A percentile compares a stretch with the other conserved stretches of the same genome.
Evolutionary conservation across 2,888 invertebrate species (phyloP).

Genomic region (Caenorhabditis doughertyi): DNA sequence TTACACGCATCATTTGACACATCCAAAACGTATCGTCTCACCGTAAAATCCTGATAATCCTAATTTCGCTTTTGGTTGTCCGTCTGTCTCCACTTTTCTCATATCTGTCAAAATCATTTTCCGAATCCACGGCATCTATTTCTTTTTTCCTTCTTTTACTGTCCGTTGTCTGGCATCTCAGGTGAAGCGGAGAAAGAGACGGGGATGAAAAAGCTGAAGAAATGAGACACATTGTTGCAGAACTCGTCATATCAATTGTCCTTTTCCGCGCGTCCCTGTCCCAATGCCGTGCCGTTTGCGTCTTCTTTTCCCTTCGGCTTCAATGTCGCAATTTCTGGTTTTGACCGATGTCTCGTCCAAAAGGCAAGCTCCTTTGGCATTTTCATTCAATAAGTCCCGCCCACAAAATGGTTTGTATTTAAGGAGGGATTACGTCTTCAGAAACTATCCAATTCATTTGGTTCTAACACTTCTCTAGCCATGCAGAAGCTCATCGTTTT

Average conservation of each 20-base stretch:
- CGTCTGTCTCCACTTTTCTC: background rate
- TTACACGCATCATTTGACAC: constrained; percentile 11
- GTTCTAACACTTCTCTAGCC: constrained; percentile 52
- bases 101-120: constrained; percentile 19
- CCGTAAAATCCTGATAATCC: constrained; percentile 58
- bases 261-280: constrained; percentile 51
- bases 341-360: constrained; percentile 29
- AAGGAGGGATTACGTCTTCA: background rate
- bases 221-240: constrained; percentile 51
- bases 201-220: constrained; percentile 23
- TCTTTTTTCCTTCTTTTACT: background rate
- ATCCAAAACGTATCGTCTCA: constrained; percentile 17
- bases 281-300: constrained; percentile 41
- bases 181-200: constrained; percentile 22
- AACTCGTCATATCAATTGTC: constrained; percentile 64
- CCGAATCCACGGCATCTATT: constrained; percentile 22
- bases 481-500: constrained; percentile 68
- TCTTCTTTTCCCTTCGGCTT: background rate
- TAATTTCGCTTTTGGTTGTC: constrained; percentile 40
- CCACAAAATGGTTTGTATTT: constrained; percentile 5
- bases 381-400: constrained; percentile 37
- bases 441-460: constrained; percentile 48
- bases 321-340: constrained; percentile 59
- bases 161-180: constrained; percentile 45
- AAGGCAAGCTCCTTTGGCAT: constrained; percentile 40